A percentile compares a stretch with the other conserved stretches of the same genome.
These are phyloP conservation scores for Hyppa rectilinea DNA, from an alignment of 2,888 invertebrate species.

Conservation along the genomic window DNA sequence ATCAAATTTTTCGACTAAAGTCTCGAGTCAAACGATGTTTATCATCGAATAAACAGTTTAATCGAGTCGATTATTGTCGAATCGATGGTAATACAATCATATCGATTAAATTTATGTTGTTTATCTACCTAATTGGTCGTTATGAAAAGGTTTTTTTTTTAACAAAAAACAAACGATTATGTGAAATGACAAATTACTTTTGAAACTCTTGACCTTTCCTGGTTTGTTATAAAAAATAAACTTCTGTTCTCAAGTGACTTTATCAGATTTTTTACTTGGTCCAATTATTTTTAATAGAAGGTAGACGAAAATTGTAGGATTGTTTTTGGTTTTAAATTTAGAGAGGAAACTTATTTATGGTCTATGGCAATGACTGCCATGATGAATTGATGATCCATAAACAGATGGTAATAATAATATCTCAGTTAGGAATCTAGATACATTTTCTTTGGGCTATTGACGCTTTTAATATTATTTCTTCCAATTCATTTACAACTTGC, in stretches of 20 bases:
- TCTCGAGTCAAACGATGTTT: constrained; percentile 5
- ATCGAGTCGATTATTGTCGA: constrained; percentile 2
- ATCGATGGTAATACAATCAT: constrained; percentile 2
- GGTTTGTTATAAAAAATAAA: constrained; percentile 21
- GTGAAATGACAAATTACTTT: constrained; percentile 48
- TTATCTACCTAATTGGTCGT: constrained; percentile 33
- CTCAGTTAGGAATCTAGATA: too few species aligned
- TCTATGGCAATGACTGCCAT: neutral
- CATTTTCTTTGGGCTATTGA: too few species aligned
- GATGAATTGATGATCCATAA: too few species aligned
- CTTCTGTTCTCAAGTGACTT: constrained; percentile 10
- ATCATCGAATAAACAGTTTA: constrained; percentile 14
- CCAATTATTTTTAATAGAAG: constrained; percentile 30
- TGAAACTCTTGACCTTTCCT: constrained; percentile 27
- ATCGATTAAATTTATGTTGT: constrained; percentile 25
- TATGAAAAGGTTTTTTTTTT: constrained; percentile 7
- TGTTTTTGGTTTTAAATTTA: neutral
- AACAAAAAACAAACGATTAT: constrained; percentile 25
- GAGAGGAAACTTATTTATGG: neutral
- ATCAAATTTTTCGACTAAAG: constrained; percentile 22
- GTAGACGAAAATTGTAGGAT: constrained; percentile 3
- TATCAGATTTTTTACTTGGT: constrained; percentile 23
- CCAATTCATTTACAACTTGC: too few species aligned
- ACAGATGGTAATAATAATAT: too few species aligned
- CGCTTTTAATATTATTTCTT: too few species aligned